Conservation (phyloP, 2,888 invertebrate species). For the Orgyia antiqua region DNA sequence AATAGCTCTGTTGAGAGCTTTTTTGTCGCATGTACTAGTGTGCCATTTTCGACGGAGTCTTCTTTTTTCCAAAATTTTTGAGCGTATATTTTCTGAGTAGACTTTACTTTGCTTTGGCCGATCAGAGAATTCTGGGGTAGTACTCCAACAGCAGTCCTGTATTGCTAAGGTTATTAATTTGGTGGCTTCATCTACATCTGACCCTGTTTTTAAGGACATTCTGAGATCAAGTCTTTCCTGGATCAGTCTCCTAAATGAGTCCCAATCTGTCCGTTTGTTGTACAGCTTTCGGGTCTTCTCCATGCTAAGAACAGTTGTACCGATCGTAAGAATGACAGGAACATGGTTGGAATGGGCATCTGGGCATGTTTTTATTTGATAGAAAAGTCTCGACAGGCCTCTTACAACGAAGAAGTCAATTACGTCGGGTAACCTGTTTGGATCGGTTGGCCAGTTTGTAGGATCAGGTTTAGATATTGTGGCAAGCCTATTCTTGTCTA, state of each 20-base stretch:
- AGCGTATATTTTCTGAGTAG: background rate
- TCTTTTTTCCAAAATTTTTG: background rate
- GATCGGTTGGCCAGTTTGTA: constrained; percentile 12
- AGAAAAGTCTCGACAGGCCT: constrained; percentile 3
- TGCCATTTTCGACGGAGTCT: background rate
- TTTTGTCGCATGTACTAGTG: background rate
- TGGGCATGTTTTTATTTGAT: constrained; percentile 2
- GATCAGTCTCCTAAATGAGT: constrained; percentile 9
- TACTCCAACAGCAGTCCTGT: background rate
- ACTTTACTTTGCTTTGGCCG: background rate
- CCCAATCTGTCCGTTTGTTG: constrained; percentile 18
- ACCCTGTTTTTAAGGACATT: background rate
- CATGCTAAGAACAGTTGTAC: background rate
- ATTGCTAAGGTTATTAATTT: background rate
- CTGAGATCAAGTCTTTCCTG: constrained; percentile 7
- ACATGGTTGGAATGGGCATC: constrained; percentile 2
- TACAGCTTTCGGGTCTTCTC: background rate
- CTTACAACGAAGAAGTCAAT: constrained; percentile 8
- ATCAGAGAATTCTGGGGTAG: background rate
- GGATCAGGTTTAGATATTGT: constrained; percentile 15
- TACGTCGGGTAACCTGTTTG: constrained; percentile 1
- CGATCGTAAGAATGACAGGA: constrained; percentile 4
- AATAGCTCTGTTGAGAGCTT: background rate
- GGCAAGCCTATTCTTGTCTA: constrained; percentile 9
- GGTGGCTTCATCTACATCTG: background rate